Base-by-base conservation (phyloP, 64 coral and sea anemone species). In the Pocillopora damicornis region DNA sequence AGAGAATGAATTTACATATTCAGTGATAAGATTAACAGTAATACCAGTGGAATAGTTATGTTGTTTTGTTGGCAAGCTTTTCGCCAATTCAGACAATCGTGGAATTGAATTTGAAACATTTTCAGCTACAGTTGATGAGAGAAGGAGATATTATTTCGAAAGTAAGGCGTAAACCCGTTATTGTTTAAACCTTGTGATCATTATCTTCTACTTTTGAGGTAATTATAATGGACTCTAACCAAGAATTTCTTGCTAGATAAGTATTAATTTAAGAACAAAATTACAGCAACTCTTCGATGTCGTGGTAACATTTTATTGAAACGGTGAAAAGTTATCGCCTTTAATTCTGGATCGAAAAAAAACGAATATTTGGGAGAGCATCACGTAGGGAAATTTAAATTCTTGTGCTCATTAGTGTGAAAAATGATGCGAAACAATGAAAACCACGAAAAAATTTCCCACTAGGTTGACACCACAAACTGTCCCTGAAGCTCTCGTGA, bases 361-460 rank as follows among this genome's bases (percentile, higher is more conserved):
- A 85, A 58, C 13, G 57, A 51, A 51, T 51, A 20, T 1, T 1
- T 58, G 0, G 18, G 37, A 71, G 37, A 63, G 37, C 64, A 22
- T 17, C 81, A 58, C 15, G 23, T 38, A 9, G 81, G n/a, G 18
- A 85, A 72, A 58, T 85, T 85, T 68, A 16, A 85, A 57, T 38
- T 85, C 71, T 36, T 72, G 81, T 37, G 81, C 61, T 85, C 22
- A 72, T 85, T 85, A 85, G 65, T 57, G 13, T 16, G 4, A 71
- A 66, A 72, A 73, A 85, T 58, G 64, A 18, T 42, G 65, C 81
- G 65, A 85, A 85, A 71, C 63, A 72, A 45, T 68, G 30, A 83
- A 85, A 85, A 81, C 79, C 81, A 13, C 81, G 3, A 73, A 72
- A 73, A 85, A 68, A 68, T 20, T 68, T 58, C 81, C 64, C 65